Evolutionary conservation across 1,140 invertebrate genomes (phyloP), one percentile per base, ranked within the genome.

Genomic region (Dermatophagoides farinae): DNA sequence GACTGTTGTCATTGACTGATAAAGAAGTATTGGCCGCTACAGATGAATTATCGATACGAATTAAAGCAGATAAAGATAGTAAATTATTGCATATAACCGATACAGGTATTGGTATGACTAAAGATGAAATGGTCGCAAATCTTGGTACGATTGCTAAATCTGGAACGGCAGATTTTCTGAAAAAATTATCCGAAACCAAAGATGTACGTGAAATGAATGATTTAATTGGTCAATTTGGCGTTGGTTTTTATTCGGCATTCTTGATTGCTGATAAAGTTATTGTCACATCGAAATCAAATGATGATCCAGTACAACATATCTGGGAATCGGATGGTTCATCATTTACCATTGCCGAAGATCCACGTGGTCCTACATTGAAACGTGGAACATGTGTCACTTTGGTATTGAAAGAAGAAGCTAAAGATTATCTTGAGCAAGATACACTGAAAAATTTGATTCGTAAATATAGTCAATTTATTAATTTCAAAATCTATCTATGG

Each of bases 401-500:
- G 58, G 81, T 93, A 67, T 71, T 99, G 69, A 99, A 99, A 73
- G 88, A 97, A 66, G 95, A 99, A 75, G 92, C 93, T 11, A 77
- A 82, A 65, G 93, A 98, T 73, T 98, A 88, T 75, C 72, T 98
- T 62, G 90, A 98, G 72, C 78, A 86, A 57, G 84, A 90, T 66
- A 93, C 89, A 4, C 78, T 99, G 18, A 84, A 82, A 65, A 81
- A 83, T 64, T 75, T 99, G 6, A 84, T 99, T 31, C 88, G 86
- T 71, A 98, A 97, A 73, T 99, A 99, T 73, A 96, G 89, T 0
- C 95, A 99, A 75, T 99, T 99, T 73, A 99, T 99, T 67, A 97
- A 97, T 73, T 99, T 98, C 78, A 86, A 88, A 20, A 98, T 99
- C 68, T 88, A 88, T 71, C 71, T 99, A 67, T 99, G 93, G 93